Conservation (phyloP, 2,113 vertebrate species). For the Seriola aureovittata region DNA sequence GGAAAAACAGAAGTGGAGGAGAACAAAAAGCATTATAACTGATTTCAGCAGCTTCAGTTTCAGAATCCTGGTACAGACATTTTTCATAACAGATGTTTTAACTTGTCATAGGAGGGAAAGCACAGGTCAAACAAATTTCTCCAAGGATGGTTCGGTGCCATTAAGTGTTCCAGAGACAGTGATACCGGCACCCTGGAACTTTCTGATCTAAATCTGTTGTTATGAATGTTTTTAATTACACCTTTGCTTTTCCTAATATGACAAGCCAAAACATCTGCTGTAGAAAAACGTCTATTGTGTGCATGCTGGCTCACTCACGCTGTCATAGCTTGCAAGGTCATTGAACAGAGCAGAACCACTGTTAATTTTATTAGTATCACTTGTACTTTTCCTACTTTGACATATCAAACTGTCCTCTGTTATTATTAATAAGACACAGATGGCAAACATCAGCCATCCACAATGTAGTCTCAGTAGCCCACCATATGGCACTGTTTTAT, state of each 20-base stretch:
- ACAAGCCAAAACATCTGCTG: background rate
- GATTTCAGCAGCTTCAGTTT: background rate
- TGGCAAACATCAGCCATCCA: background rate
- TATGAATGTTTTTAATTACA: slow-evolving; percentile 5
- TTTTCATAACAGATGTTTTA: background rate
- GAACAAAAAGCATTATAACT: background rate
- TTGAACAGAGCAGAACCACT: background rate
- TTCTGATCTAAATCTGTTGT: background rate
- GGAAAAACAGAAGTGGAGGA: background rate
- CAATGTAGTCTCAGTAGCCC: background rate
- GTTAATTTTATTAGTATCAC: slow-evolving; percentile 1
- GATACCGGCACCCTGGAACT: background rate
- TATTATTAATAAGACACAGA: background rate
- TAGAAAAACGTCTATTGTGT: slow-evolving; percentile 3
- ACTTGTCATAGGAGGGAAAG: slow-evolving; percentile 4
- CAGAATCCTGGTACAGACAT: background rate
- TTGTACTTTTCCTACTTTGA: background rate
- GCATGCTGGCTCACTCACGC: background rate
- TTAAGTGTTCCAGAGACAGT: background rate
- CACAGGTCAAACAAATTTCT: background rate
- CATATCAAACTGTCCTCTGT: background rate
- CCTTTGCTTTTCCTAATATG: background rate
- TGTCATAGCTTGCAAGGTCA: slow-evolving; percentile 5
- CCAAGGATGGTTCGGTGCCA: background rate
- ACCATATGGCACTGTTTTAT: background rate